Base-by-base conservation (phyloP, 1,140 invertebrate species). In the Hirudo medicinalis region DNA sequence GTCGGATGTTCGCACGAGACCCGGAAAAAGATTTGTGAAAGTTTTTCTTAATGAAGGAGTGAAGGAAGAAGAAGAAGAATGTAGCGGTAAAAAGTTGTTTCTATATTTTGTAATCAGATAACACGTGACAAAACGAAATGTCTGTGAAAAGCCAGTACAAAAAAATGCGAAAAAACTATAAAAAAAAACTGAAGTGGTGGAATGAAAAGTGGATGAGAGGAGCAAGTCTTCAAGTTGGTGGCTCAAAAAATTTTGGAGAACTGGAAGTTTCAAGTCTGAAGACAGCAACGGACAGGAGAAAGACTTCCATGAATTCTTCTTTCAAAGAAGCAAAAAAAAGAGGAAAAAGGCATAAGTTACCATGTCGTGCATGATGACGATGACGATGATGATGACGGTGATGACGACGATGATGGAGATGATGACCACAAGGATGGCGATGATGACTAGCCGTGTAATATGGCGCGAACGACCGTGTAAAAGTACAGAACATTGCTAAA, bases 281-380 rank as follows among this genome's bases (percentile, higher is more conserved):
- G 22, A 25, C 22, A 63, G 29, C 19, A 20, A 63, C 11, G 22
- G 20, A 19, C 57, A 25, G 6, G 19, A 63, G 22, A 32, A 63
- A 63, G 22, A 32, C 22, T 25, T n/a, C 20, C 22, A 19, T 25
- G 6, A n/a, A 63, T 63, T 63, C 22, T 22, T 25, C 3, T 0
- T 1, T 6, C 29, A 15, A 63, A 25, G 22, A 63, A 63, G 29
- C 29, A 63, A 63, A 63, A 13, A 63, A 63, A 25, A 20, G 17
- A 63, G 8, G 11, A 57, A 57, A 25, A 32, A 29, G 67, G 36
- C 36, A 43, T 29, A 29, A 43, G 40, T 68, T 32, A 68, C n/a
- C 22, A 20, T 68, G 67, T 43, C 36, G 67, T 32, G 22, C 22
- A 32, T 68, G 67, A 68, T 68, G 67, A 68, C 9, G 67, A 68